Evolutionary conservation across 2,797 vertebrate genomes (phyloP).

Genomic region (Linurgus olivaceus): DNA sequence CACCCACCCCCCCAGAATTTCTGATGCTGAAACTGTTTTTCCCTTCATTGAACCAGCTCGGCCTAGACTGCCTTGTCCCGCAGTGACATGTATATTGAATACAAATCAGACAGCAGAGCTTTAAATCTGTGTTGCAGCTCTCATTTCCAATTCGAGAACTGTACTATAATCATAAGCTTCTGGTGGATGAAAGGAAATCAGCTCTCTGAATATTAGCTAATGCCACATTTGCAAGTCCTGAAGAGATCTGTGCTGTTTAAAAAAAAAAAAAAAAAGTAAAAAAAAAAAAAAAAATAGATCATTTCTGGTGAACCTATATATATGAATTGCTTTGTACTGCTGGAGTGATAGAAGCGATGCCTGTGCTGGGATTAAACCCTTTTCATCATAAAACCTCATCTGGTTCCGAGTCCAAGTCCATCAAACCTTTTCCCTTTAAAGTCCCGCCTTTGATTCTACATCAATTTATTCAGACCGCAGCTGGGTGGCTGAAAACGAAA

Average conservation of each 20-base stretch:
- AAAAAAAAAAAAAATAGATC: constrained; percentile 76
- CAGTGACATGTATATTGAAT: constrained; percentile 93
- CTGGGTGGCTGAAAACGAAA: constrained; percentile 91
- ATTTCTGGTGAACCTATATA: constrained; percentile 86
- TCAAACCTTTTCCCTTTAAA: constrained; percentile 97
- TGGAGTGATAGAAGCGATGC: constrained; percentile 92
- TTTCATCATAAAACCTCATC: constrained; percentile 99
- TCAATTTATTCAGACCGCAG: constrained; percentile 95
- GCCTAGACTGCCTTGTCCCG: constrained; percentile 81
- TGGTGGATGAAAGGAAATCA: constrained; percentile 89
- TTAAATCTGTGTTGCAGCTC: constrained; percentile 83
- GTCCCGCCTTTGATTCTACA: constrained; percentile 95
- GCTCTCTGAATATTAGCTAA: constrained; percentile 96
- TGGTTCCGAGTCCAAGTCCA: constrained; percentile 96
- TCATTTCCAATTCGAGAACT: constrained; percentile 92
- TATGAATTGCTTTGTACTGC: constrained; percentile 93
- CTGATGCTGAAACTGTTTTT: constrained; percentile 74
- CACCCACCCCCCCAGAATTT: constrained; percentile 10
- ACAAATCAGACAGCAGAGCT: constrained; percentile 88
- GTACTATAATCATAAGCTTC: constrained; percentile 90
- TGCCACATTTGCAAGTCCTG: constrained; percentile 99
- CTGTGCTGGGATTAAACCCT: constrained; percentile 95
- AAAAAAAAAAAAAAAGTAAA: constrained; percentile 60
- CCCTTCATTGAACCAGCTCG: constrained; percentile 72
- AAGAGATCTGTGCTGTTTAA: constrained; percentile 85